A percentile compares a stretch with the other conserved stretches of the same genome.
Conservation (phyloP, 2,797 vertebrate genomes). For the Pseudotriccus pelzelni region DNA sequence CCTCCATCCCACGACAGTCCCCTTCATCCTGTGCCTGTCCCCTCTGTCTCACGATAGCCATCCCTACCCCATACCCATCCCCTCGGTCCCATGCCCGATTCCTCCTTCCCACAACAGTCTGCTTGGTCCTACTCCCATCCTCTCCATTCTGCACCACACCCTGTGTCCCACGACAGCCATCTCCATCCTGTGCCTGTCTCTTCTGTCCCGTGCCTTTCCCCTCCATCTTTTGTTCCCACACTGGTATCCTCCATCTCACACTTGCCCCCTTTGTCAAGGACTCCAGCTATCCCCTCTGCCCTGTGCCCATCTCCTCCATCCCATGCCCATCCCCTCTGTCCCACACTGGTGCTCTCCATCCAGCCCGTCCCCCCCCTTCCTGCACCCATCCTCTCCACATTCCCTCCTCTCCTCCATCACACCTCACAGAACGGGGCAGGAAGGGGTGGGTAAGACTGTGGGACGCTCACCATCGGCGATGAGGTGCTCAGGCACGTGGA, state of each 20-base stretch:
- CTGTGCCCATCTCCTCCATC: not conserved
- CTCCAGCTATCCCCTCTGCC: not conserved
- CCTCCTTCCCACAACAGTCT: not conserved
- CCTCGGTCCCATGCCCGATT: not conserved
- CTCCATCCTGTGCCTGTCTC: not conserved
- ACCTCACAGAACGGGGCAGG: not conserved
- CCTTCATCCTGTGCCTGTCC: not conserved
- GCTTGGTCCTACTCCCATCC: not conserved
- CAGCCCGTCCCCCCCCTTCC: not conserved
- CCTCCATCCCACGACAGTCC: not conserved
- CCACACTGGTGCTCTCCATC: not conserved
- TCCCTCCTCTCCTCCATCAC: not conserved
- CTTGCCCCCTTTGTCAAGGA: not conserved
- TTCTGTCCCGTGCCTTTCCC: not conserved
- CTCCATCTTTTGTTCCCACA: not conserved
- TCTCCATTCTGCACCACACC: not conserved
- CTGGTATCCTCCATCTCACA: too few relatives aligned
- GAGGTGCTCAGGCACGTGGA: conserved; percentile 96
- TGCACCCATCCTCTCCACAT: not conserved
- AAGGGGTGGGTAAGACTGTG: accelerated
- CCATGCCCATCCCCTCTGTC: not conserved
- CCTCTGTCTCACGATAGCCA: not conserved
- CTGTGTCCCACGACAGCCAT: not conserved
- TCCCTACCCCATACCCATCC: not conserved
- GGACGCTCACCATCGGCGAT: conserved; percentile 90